Evolutionary conservation across 2,797 vertebrate genomes (phyloP), one percentile per base, ranked within the genome.

Genomic region (Australoheros facetus): DNA sequence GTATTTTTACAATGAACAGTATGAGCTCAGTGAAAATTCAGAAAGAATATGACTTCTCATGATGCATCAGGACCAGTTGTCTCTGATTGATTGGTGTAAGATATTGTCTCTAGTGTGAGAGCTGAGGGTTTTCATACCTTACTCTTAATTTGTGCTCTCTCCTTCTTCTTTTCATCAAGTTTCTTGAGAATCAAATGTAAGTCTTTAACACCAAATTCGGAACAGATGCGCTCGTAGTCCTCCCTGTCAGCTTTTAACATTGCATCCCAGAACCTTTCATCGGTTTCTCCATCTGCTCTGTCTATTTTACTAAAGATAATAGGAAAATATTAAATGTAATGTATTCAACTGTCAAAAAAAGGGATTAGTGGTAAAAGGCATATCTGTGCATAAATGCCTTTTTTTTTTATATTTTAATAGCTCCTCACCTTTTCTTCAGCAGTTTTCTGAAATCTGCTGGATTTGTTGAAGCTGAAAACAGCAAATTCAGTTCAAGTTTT

Each of bases 221-320:
- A 2, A 76, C 97, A 98, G 82, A 97, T 96, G 60, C 89, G 92
- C 87, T 97, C 96, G 1, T 97, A 97, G 87, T 98, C 97, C 72
- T 86, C 96, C 75, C 64, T 95, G 78, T 98, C 96, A 17, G 96
- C 95, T 0, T 94, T 95, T 83, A 97, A 76, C 88, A 98, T 87
- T 9, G 96, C 73, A 11, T 97, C 95, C 96, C 96, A 97, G 87
- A 97, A 95, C 71, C 87, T 89, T 28, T 91, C 95, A 28, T 94
- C 85, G 2, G 28, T 75, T 66, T 86, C 90, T 59, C 78, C 88
- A 11, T 82, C 86, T 64, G 73, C 74, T 71, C 17, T 87, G 4
- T 87, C 77, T 6, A 30, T 28, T 83, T 91, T 91, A 72, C 92
- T 94, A 21, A 55, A 75, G 12, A 56, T 53, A 57, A 55, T 2